Base-by-base conservation (phyloP, 2,888 invertebrate species). In the Mesopsocus fuscifrons region DNA sequence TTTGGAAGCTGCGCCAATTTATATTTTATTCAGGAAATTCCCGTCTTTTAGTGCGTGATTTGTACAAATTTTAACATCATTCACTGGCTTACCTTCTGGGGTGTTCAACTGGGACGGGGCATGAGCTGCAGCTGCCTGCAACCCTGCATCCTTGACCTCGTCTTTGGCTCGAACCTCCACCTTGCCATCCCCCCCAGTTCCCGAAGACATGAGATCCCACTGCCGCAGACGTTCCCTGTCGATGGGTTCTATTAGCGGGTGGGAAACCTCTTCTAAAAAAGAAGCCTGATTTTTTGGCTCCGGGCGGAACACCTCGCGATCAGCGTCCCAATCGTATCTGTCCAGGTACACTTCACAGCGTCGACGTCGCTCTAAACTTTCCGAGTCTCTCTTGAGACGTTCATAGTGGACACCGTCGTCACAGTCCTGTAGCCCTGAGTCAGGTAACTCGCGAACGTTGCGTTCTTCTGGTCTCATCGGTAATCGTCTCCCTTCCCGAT, bases 141-240 rank as follows among this genome's bases (percentile, higher is more conserved):
- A 11, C 26, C 8, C 8, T 26, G 26, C 8, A 11, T 9, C 26
- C 8, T 26, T 26, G 26, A 26, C 26, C 11, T 26, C 11, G 26
- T 11, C 26, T 26, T 26, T n/a, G n/a, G n/a, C n/a, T n/a, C n/a
- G n/a, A n/a, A n/a, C 26, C 26, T 26, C 26, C 26, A 26, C 26
- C 26, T 26, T 26, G 8, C 11, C 26, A 6, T 26, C 26, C 8
- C 11, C 74, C 70, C 75, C 72, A 52, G 77, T 66, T 49, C 74
- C 84, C 66, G 84, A 84, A 46, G 85, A 85, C 75, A 85, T 72
- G 54, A 84, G 71, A 64, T 85, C 85, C 85, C 85, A 85, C 57
- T 85, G 85, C 42, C 85, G 71, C 52, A 85, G 69, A 52, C 80
- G 84, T 64, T 85, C 85, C 53, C 85, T 73, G 64, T 85, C 85